Conservation (phyloP, 2,113 vertebrate genomes). For the Sturnira hondurensis region DNA sequence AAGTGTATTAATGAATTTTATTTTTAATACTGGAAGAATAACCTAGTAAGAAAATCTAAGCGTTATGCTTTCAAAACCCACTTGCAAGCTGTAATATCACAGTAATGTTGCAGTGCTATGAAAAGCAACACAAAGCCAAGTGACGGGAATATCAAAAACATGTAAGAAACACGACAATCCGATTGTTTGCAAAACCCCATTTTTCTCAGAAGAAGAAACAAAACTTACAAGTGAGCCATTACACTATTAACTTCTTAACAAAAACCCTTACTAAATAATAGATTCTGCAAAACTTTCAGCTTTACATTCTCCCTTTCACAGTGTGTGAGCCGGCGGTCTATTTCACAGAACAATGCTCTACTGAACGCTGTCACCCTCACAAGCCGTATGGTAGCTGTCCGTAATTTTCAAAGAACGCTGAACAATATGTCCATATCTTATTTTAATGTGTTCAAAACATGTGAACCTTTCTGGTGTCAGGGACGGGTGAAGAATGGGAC, state of each 20-base stretch:
- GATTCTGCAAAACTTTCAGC: conserved; percentile 76
- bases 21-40: background rate
- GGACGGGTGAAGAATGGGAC: conserved; percentile 59
- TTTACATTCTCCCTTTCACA: conserved; percentile 76
- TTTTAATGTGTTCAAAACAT: conserved; percentile 69
- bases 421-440: conserved; percentile 70
- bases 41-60: background rate
- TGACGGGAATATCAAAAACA: background rate
- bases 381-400: conserved; percentile 69
- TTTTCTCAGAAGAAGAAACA: conserved; percentile 43
- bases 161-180: background rate
- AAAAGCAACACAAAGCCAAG: background rate
- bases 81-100: background rate
- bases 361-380: conserved; percentile 73
- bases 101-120: background rate
- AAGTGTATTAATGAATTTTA: background rate
- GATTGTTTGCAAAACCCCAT: conserved; percentile 54
- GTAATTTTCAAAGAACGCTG: conserved; percentile 68
- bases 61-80: conserved; percentile 16
- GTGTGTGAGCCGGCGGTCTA: conserved; percentile 70
- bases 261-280: conserved; percentile 71
- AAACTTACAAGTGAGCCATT: conserved; percentile 60
- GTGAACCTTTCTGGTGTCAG: conserved; percentile 58
- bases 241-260: conserved; percentile 66
- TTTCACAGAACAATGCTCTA: conserved; percentile 80